A percentile compares a stretch with the other conserved stretches of the same genome.
These are phyloP conservation scores for Drosophila lowei DNA, from an alignment of 1,140 invertebrate species.

Conservation along the genomic window DNA sequence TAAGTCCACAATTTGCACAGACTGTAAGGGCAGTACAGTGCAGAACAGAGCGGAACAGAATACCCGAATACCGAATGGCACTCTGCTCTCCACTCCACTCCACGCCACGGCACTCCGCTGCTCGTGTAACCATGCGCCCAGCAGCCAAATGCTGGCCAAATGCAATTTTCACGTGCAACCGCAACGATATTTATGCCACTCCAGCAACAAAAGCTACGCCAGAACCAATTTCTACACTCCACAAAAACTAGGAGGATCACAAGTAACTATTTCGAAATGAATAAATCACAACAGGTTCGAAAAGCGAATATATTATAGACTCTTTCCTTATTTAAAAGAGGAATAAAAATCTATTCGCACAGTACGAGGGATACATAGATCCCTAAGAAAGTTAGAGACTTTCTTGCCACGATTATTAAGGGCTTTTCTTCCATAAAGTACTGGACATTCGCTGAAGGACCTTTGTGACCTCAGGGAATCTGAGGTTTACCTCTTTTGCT, in stretches of 20 bases:
- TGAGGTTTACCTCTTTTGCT: too few relatives aligned
- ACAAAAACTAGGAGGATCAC: conserved; percentile 2
- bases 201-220: conserved; percentile 66
- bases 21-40: conserved; percentile 41
- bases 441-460: too few relatives aligned
- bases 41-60: conserved; percentile 33
- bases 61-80: conserved; percentile 1
- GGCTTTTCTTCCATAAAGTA: too few relatives aligned
- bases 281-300: too few relatives aligned
- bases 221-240: conserved; percentile 39
- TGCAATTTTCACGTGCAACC: conserved; percentile 82
- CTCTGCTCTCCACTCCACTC: conserved; percentile 13
- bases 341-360: too few relatives aligned
- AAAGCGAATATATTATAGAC: not conserved
- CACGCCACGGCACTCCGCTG: conserved; percentile 9
- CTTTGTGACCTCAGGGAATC: too few relatives aligned
- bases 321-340: too few relatives aligned
- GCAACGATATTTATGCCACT: conserved; percentile 80
- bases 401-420: too few relatives aligned
- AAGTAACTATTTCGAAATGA: too few relatives aligned
- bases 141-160: conserved; percentile 68
- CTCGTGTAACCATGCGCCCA: conserved; percentile 36
- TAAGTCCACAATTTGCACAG: conserved; percentile 81
- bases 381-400: too few relatives aligned
- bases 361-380: too few relatives aligned